These are phyloP conservation scores for Subanguina moxae DNA, from an alignment of 1,140 invertebrate genomes.

Conservation along the genomic window DNA sequence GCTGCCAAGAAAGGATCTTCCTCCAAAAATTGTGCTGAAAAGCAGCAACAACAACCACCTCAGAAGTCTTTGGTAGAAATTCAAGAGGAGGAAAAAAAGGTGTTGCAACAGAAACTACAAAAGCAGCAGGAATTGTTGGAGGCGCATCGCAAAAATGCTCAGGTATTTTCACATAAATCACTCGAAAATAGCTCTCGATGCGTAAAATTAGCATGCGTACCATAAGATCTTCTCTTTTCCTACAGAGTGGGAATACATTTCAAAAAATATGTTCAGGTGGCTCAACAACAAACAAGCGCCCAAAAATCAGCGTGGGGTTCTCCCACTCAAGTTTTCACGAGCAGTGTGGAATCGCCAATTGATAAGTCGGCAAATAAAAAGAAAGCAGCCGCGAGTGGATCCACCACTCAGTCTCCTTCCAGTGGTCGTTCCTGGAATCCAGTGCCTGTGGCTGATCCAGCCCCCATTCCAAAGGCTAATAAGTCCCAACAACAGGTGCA, in stretches of 20 bases:
- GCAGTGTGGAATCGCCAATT: neutral
- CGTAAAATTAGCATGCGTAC: too few relatives aligned
- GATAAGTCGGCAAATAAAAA: too few relatives aligned
- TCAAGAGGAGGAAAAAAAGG: slow-evolving; percentile 20
- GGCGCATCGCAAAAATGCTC: slow-evolving; percentile 2
- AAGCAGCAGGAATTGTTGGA: slow-evolving; percentile 16
- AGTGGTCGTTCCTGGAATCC: slow-evolving; percentile 17
- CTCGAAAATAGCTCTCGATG: too few relatives aligned
- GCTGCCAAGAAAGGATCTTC: slow-evolving; percentile 7
- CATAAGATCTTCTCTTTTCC: too few relatives aligned
- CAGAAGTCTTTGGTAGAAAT: slow-evolving; percentile 23
- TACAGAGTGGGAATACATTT: too few relatives aligned
- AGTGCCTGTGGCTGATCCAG: slow-evolving; percentile 12
- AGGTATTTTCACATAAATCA: too few relatives aligned
- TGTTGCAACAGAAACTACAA: slow-evolving; percentile 8
- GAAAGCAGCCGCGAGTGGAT: too few relatives aligned
- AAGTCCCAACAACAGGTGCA: slow-evolving; percentile 9
- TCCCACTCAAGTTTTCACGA: neutral
- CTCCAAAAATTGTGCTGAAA: neutral
- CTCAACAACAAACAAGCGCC: too few relatives aligned
- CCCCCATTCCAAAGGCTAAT: slow-evolving; percentile 13
- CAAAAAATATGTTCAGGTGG: too few relatives aligned
- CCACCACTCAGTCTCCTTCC: neutral
- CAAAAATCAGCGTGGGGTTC: slow-evolving; percentile 17
- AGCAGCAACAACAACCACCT: neutral